A percentile compares a stretch with the other conserved stretches of the same genome.
Conservation (phyloP, 2,888 invertebrate genomes). For the Drepana falcataria region DNA sequence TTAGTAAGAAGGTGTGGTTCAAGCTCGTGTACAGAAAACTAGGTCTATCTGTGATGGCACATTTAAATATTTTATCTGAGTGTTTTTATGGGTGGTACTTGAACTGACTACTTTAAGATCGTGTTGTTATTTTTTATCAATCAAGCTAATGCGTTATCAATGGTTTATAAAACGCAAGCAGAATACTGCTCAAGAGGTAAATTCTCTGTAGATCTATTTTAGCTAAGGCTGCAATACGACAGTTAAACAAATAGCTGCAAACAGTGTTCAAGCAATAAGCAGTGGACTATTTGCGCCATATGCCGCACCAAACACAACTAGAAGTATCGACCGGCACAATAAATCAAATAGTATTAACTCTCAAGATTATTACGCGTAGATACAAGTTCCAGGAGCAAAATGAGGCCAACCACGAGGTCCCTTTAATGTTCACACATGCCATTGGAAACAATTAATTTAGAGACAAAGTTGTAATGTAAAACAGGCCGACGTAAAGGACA, state of each 20-base stretch:
- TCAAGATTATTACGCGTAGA: neutral
- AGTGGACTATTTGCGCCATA: conserved; percentile 33
- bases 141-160: no score
- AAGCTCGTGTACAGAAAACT: no score
- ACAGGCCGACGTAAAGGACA: neutral
- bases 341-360: conserved; percentile 16
- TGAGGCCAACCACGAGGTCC: neutral
- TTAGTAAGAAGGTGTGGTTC: no score
- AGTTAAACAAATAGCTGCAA: conserved; percentile 20
- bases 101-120: no score
- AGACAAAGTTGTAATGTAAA: neutral
- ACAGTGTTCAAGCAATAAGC: conserved; percentile 28
- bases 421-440: neutral
- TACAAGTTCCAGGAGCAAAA: conserved; percentile 1
- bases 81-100: no score
- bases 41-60: no score
- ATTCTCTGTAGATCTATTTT: conserved; percentile 13
- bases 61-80: no score
- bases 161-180: no score
- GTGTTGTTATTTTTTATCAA: no score
- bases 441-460: neutral
- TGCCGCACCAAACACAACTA: conserved; percentile 18
- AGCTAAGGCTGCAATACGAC: conserved; percentile 16
- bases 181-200: neutral
- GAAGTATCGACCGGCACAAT: conserved; percentile 11